Percentiles rank a stretch among this genome's conserved stretches.
Evolutionary conservation across 2,888 invertebrate genomes (phyloP).

Genomic region (Volucella inanis): DNA sequence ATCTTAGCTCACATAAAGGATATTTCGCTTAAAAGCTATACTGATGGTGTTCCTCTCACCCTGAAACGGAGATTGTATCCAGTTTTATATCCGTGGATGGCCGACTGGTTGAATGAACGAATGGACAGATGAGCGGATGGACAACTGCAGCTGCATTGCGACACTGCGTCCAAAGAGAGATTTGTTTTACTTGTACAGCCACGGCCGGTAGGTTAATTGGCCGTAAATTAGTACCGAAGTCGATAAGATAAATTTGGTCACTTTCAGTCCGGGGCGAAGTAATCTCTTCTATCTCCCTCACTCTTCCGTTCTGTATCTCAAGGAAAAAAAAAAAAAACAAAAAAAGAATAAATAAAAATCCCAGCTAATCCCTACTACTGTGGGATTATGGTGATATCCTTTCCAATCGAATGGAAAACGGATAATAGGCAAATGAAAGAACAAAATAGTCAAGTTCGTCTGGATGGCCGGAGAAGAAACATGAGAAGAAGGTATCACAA

Average conservation of each 20-base stretch:
- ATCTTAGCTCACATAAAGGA: slow-evolving; percentile 70
- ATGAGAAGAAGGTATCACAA: slow-evolving; percentile 64
- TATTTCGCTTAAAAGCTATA: slow-evolving; percentile 67
- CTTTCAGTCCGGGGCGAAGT: slow-evolving; percentile 60
- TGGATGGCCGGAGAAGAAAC: not conserved
- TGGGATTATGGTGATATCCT: slow-evolving; percentile 59
- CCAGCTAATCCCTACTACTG: slow-evolving; percentile 58
- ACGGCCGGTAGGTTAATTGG: slow-evolving; percentile 73
- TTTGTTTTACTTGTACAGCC: slow-evolving; percentile 70
- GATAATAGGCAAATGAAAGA: slow-evolving; percentile 68
- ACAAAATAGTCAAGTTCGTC: slow-evolving; percentile 31
- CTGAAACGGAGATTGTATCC: slow-evolving; percentile 24
- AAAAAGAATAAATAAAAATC: slow-evolving; percentile 25
- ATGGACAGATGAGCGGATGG: slow-evolving; percentile 11
- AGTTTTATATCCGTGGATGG: not conserved
- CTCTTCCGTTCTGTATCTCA: not conserved
- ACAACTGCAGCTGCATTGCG: slow-evolving; percentile 69
- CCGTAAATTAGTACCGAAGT: slow-evolving; percentile 73
- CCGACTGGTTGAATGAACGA: no score
- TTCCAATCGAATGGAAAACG: slow-evolving; percentile 63
- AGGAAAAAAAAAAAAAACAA: slow-evolving; percentile 15
- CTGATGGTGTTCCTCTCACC: not conserved
- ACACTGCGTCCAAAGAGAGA: slow-evolving; percentile 71
- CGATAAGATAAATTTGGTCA: slow-evolving; percentile 74
- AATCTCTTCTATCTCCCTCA: slow-evolving; percentile 20